phyloP scores from a whole-genome alignment of 2,888 invertebrate genomes.

The Dolomedes plantarius region DNA sequence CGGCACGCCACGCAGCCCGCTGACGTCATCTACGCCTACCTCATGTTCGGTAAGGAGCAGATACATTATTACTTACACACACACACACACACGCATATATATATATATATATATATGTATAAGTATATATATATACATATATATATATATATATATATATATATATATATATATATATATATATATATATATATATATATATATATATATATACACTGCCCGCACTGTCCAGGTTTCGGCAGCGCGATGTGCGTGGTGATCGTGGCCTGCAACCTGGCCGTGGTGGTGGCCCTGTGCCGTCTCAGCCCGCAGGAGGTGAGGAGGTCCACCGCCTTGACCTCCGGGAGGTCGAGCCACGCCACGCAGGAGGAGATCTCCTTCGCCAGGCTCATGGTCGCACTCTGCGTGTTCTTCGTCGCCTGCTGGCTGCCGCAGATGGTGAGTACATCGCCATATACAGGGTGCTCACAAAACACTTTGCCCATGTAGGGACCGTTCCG shows the following conservation, averaged over 20 bases:
- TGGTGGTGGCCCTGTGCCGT: constrained; percentile 85
- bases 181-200: too few relatives aligned
- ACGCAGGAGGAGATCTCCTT: constrained; percentile 90
- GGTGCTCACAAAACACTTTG: too few relatives aligned
- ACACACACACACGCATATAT: too few relatives aligned
- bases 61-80: too few relatives aligned
- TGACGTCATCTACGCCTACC: constrained; percentile 82
- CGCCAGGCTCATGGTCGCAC: constrained; percentile 88
- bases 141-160: too few relatives aligned
- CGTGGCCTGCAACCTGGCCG: constrained; percentile 88
- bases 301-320: constrained; percentile 76
- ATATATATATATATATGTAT: too few relatives aligned
- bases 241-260: constrained; percentile 84
- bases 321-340: constrained; percentile 30
- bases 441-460: too few relatives aligned
- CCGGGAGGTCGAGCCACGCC: constrained; percentile 76
- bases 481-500: too few relatives aligned
- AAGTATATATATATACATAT: too few relatives aligned
- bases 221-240: constrained; percentile 81
- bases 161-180: too few relatives aligned
- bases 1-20: constrained; percentile 82
- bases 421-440: constrained; percentile 95
- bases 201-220: too few relatives aligned
- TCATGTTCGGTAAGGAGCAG: constrained; percentile 60
- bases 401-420: constrained; percentile 87